These are phyloP conservation scores for Neoaliturus tenellus DNA, from an alignment of 2,888 invertebrate species.

Conservation along the genomic window DNA sequence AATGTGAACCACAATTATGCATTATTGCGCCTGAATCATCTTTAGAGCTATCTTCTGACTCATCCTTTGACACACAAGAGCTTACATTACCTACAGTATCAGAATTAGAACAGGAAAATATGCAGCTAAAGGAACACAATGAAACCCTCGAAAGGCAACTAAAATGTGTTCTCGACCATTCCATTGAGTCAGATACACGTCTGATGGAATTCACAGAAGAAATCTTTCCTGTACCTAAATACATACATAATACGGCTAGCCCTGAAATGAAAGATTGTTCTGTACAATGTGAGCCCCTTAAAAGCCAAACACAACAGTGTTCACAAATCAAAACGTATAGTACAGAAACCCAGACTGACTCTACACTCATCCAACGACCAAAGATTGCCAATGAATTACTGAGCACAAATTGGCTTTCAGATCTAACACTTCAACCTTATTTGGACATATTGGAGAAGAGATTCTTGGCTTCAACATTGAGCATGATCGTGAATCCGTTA, in stretches of 20 bases:
- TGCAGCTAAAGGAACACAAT: neutral
- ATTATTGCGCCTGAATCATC: neutral
- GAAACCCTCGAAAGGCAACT: neutral
- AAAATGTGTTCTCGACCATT: neutral
- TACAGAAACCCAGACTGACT: neutral
- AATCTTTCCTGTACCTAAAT: neutral
- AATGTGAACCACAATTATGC: neutral
- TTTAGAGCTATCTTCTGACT: neutral
- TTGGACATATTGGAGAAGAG: neutral
- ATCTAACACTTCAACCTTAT: conserved; percentile 3
- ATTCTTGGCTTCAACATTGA: neutral
- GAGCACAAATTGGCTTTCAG: neutral
- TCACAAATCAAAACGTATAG: neutral
- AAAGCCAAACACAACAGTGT: neutral
- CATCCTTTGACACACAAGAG: neutral
- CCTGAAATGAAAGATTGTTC: neutral
- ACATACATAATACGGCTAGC: neutral
- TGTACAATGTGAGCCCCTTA: neutral
- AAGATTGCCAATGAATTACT: neutral
- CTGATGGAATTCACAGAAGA: neutral
- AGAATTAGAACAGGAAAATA: neutral
- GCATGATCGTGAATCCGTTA: conserved; percentile 5
- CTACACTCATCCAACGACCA: neutral
- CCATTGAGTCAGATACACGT: neutral
- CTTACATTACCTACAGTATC: neutral